Evolutionary conservation across 2,797 vertebrate genomes (phyloP), one percentile per base, ranked within the genome.

Genomic region (Salarias fasciatus): DNA sequence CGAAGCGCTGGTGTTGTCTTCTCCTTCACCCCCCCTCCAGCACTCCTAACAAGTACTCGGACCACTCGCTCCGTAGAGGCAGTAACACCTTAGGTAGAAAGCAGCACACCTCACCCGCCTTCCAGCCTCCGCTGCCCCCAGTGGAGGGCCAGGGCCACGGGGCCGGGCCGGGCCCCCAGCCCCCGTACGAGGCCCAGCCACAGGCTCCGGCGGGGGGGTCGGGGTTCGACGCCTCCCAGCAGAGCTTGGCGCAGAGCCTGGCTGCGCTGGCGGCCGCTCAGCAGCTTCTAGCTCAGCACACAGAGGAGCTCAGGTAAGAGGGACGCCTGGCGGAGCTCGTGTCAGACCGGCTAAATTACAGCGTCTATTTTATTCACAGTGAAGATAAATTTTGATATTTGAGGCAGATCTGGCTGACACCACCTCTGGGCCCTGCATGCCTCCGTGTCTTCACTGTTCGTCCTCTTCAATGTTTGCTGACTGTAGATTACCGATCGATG

Each of bases 41-140:
- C 94, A 92, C 94, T 92, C 89, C 95, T 95, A 95, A 95, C 92
- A 99, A 99, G 95, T 92, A 95, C 92, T 83, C 88, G 94, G 97
- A 99, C 84, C 93, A 95, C 92, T 93, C 91, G 77, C 91, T 93
- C 10, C 95, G 96, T 94, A 94, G 97, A 92, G 92, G 94, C 92
- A 93, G 94, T 91, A 94, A 94, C 91, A 97, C 96, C 83, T 89
- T 98, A 93, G 95, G 87, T 94, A 97, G 96, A 95, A 99, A 99
- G 93, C 96, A 97, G 93, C 97, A 98, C 89, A 92, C 93, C 45
- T 95, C 96, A 71, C 98, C 97, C 0, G 94, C 96, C 91, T 98
- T 96, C 94, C 96, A 99, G 89, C 98, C 98, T 5, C 98, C 97
- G 18, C 94, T 98, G 79, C 97, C 97, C 69, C 98, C 98, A 43